phyloP scores from a whole-genome alignment of 2,797 vertebrate genomes.

The Diplodus sargus region DNA sequence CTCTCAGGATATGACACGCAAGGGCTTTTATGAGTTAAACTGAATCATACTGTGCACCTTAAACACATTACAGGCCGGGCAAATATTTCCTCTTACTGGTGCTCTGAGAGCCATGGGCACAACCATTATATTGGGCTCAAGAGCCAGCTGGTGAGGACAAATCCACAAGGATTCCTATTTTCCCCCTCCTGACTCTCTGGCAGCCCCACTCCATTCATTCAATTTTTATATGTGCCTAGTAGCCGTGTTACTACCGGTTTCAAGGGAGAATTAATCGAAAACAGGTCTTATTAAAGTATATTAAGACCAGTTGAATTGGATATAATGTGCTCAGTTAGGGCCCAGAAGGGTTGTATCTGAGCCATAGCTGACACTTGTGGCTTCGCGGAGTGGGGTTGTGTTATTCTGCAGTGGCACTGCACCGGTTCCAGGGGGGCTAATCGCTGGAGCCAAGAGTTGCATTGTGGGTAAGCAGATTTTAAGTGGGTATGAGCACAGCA shows the following conservation, averaged over 20 bases:
- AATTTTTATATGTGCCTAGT: slow-evolving; percentile 87
- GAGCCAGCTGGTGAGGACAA: slow-evolving; percentile 84
- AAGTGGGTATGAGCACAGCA: slow-evolving; percentile 76
- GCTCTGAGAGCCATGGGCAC: slow-evolving; percentile 80
- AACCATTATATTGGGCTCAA: slow-evolving; percentile 80
- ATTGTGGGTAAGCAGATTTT: slow-evolving; percentile 77
- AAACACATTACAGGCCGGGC: slow-evolving; percentile 80
- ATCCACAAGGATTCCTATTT: slow-evolving; percentile 79
- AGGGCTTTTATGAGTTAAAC: slow-evolving; percentile 80
- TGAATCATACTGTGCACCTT: slow-evolving; percentile 79
- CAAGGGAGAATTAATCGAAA: slow-evolving; percentile 87
- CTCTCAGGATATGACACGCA: slow-evolving; percentile 81
- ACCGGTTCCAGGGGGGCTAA: slow-evolving; percentile 63
- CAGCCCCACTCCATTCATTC: slow-evolving; percentile 83
- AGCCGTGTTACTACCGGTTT: slow-evolving; percentile 86
- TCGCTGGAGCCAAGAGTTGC: slow-evolving; percentile 70
- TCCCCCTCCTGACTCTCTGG: slow-evolving; percentile 79
- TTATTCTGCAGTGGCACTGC: slow-evolving; percentile 67
- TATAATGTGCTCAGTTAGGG: slow-evolving; percentile 78
- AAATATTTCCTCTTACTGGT: slow-evolving; percentile 82
- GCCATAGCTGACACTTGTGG: slow-evolving; percentile 79
- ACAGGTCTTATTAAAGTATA: slow-evolving; percentile 87
- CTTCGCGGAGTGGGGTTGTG: slow-evolving; percentile 65
- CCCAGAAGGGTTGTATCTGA: slow-evolving; percentile 82
- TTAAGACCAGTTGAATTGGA: slow-evolving; percentile 79